Evolutionary conservation across 2,113 vertebrate species (phyloP).

Genomic region (Chascanopsetta lugubris): DNA sequence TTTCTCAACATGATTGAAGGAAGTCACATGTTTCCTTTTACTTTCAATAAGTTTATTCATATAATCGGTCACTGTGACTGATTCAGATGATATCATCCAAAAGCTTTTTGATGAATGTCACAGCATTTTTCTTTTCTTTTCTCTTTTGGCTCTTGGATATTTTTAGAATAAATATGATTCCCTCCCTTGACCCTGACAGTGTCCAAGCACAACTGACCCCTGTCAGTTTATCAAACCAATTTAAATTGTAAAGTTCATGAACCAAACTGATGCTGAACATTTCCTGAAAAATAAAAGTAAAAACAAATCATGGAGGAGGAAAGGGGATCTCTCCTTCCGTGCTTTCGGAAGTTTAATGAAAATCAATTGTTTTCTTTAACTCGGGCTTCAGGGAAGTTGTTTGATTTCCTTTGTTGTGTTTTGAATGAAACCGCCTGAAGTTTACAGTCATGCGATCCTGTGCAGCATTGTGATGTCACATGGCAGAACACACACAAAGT

Average conservation of each 20-base stretch:
- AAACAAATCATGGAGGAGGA: too few relatives aligned
- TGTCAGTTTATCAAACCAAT: conserved; percentile 14
- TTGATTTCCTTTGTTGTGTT: too few relatives aligned
- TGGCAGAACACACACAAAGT: too few relatives aligned
- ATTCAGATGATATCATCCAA: conserved; percentile 40
- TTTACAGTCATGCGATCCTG: too few relatives aligned
- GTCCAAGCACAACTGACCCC: conserved; percentile 1
- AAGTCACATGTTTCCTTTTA: conserved; percentile 59
- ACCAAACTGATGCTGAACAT: neutral
- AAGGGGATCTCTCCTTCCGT: too few relatives aligned
- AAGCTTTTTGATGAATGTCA: conserved; percentile 34
- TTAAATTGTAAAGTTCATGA: neutral
- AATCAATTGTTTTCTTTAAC: too few relatives aligned
- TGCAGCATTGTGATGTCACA: too few relatives aligned
- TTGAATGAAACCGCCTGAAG: too few relatives aligned
- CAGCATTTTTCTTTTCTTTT: conserved; percentile 42
- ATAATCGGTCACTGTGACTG: conserved; percentile 46
- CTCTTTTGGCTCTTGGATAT: conserved; percentile 22
- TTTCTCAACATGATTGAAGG: too few relatives aligned
- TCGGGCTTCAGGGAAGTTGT: too few relatives aligned
- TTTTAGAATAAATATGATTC: conserved; percentile 55
- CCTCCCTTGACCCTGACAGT: conserved; percentile 12
- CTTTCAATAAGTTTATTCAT: conserved; percentile 55
- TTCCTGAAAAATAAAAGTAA: too few relatives aligned
- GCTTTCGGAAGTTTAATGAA: too few relatives aligned